Conservation (phyloP, 1,140 invertebrate species). For the Drosophila orosa region DNA sequence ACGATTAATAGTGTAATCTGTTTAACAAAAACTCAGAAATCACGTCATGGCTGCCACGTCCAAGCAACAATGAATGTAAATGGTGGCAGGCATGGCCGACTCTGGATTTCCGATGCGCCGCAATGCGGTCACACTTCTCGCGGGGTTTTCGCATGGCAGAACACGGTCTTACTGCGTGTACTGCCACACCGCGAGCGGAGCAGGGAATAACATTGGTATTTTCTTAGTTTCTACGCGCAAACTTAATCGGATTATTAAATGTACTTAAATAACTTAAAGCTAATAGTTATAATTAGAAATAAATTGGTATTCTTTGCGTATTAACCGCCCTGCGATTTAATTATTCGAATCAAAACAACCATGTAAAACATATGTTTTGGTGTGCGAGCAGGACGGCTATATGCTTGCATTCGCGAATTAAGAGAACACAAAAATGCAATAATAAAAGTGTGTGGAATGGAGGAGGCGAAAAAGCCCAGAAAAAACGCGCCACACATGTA, state of each 20-base stretch:
- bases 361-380: constrained; percentile 64
- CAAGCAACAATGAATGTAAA: constrained; percentile 83
- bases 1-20: constrained; percentile 69
- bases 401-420: constrained; percentile 66
- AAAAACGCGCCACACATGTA: constrained; percentile 59
- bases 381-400: constrained; percentile 51
- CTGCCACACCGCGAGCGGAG: constrained; percentile 14
- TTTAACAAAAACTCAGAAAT: constrained; percentile 82
- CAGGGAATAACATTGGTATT: constrained; percentile 6
- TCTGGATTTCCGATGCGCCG: constrained; percentile 35
- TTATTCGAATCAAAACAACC: constrained; percentile 56
- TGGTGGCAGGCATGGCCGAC: constrained; percentile 26
- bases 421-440: constrained; percentile 68
- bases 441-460: constrained; percentile 73
- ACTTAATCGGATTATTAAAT: not conserved
- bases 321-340: not conserved
- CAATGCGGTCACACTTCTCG: constrained; percentile 44
- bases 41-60: constrained; percentile 84
- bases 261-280: not conserved
- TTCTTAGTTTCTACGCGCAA: not conserved
- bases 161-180: constrained; percentile 2
- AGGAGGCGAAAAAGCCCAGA: constrained; percentile 46
- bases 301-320: not conserved
- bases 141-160: constrained; percentile 15
- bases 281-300: not conserved